Evolutionary conservation across 1,140 invertebrate genomes (phyloP), one percentile per base, ranked within the genome.

Genomic region (Drosophila biarmipes): DNA sequence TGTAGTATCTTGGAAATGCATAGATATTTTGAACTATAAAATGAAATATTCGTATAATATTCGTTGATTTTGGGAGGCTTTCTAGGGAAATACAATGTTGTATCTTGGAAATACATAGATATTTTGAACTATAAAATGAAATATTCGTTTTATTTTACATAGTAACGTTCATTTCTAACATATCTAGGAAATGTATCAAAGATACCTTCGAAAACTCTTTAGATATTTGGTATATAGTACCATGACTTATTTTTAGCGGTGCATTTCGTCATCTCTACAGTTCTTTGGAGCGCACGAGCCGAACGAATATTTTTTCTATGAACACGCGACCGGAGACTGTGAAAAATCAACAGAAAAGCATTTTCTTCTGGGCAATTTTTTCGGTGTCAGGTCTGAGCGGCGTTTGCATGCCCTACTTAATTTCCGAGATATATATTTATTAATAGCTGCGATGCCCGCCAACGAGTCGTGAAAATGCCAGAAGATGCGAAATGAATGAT

Each of bases 351-450:
- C 68, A 85, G 75, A 78, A 59, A 48, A 51, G 17, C 53, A 64
- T 75, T 56, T 75, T 74, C 53, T 34, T 74, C 31, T 46, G 49
- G 19, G 10, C 24, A 15, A 12, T 54, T 43, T 35, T 52, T 64
- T 80, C 74, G 45, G 46, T 73, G 58, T 77, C 66, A 64, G 63
- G 42, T 67, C 75, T 66, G 59, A 71, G 59, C 68, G 63, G 48
- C 59, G 53, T 78, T 85, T 86, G 66, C 82, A 78, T 85, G 81
- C 78, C 81, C 81, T 85, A 86, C 82, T 85, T 86, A 48, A 19
- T 27, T 8, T 29, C 42, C 37, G 49, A 55, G 42, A 69, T 54
- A 68, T 48, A 56, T 56, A 56, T 11, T 45, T 80, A 81, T 81
- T 67, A 66, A 85, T 86, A 86, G 53, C 53, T 15, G 15, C 21